A percentile compares a stretch with the other conserved stretches of the same genome.
Evolutionary conservation across 2,797 vertebrate genomes (phyloP).

Genomic region (Galagoides demidoff): DNA sequence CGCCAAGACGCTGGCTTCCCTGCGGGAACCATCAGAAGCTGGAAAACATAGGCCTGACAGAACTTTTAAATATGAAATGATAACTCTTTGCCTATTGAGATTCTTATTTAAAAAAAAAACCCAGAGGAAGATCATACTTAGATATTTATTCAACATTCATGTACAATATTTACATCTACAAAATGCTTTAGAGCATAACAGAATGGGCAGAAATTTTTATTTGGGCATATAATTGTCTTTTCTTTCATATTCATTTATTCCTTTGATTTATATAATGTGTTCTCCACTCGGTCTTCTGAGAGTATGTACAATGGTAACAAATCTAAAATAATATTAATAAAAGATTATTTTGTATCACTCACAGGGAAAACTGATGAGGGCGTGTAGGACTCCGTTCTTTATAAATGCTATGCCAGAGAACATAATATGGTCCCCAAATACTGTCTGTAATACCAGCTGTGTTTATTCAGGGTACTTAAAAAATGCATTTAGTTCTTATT

Average conservation of each 20-base stretch:
- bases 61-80: background rate
- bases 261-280: conserved; percentile 63
- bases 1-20: background rate
- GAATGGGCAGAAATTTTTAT: conserved; percentile 51
- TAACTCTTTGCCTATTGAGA: background rate
- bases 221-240: conserved; percentile 45
- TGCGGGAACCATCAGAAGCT: background rate
- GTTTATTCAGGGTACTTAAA: background rate
- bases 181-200: conserved; percentile 36
- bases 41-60: background rate
- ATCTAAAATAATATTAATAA: conserved; percentile 73
- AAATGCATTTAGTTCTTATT: background rate
- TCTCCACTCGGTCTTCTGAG: conserved; percentile 66
- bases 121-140: conserved; percentile 34
- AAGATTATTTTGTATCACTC: conserved; percentile 54
- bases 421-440: background rate
- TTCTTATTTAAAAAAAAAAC: conserved; percentile 45
- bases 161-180: conserved; percentile 58
- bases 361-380: background rate
- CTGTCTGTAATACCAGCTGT: background rate
- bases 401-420: background rate
- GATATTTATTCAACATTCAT: conserved; percentile 49
- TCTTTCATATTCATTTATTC: conserved; percentile 66
- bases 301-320: conserved; percentile 45
- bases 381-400: background rate